phyloP scores from a whole-genome alignment of 2,888 invertebrate genomes.

The Acronicta leporina region DNA sequence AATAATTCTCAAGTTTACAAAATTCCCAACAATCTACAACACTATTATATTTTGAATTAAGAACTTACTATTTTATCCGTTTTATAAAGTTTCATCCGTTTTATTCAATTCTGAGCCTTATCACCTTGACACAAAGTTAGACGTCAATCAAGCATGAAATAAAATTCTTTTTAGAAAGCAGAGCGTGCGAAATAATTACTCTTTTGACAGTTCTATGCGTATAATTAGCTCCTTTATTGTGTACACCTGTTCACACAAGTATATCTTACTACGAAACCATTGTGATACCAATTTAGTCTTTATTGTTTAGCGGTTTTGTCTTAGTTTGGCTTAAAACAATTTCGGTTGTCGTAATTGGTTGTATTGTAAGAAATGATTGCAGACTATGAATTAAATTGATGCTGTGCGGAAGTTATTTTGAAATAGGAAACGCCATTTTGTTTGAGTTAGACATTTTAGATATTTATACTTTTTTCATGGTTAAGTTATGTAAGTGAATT shows the following conservation, averaged over 20 bases:
- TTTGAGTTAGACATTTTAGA: constrained; percentile 33
- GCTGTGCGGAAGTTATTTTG: constrained; percentile 52
- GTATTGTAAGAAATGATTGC: constrained; percentile 45
- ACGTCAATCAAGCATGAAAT: constrained; percentile 1
- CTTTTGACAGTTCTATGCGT: constrained; percentile 70
- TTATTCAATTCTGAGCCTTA: constrained; percentile 43
- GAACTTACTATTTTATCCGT: constrained; percentile 32
- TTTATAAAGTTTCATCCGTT: constrained; percentile 9
- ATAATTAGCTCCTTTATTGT: constrained; percentile 63
- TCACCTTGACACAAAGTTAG: constrained; percentile 13
- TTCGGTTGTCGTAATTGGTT: constrained; percentile 18
- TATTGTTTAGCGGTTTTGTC: accelerated
- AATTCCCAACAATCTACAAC: constrained; percentile 55
- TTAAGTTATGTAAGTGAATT: constrained; percentile 41
- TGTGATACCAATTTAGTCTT: constrained; percentile 6
- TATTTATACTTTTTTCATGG: constrained; percentile 34
- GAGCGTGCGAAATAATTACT: constrained; percentile 76
- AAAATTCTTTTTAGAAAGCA: constrained; percentile 61
- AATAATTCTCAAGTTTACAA: constrained; percentile 25
- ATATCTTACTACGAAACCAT: constrained; percentile 12
- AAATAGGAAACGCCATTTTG: constrained; percentile 46
- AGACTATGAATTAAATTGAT: constrained; percentile 22
- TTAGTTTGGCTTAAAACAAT: constrained; percentile 5
- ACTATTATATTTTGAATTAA: constrained; percentile 56
- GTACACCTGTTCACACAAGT: constrained; percentile 50